Percentiles rank a stretch among this genome's conserved stretches.
Evolutionary conservation across 1,140 invertebrate species (phyloP).

Genomic region (Scaptomyza hsui): DNA sequence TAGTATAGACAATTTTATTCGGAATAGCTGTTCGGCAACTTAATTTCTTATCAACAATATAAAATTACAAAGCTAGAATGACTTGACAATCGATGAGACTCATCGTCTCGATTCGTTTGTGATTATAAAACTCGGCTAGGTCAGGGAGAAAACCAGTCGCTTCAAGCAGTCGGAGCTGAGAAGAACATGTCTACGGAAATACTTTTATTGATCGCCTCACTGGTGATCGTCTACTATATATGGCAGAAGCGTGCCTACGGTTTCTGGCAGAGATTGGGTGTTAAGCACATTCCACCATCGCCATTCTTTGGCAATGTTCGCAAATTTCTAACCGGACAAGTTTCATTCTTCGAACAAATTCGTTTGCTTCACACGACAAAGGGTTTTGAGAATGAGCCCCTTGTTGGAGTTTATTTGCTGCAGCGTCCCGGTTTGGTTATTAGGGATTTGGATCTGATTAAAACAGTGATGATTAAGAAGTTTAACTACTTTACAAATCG

Average conservation of each 20-base stretch:
- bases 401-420: constrained; percentile 83
- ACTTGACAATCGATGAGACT: neutral
- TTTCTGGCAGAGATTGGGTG: constrained; percentile 82
- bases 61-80: neutral
- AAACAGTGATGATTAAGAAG: constrained; percentile 85
- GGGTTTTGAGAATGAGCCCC: constrained; percentile 53
- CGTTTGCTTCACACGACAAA: constrained; percentile 45
- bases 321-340: constrained; percentile 32
- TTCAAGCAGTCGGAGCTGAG: neutral
- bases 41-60: neutral
- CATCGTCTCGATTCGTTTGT: too few species aligned
- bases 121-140: constrained; percentile 1
- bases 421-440: constrained; percentile 84
- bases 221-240: constrained; percentile 49
- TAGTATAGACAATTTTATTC: too few species aligned
- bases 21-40: too few species aligned
- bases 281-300: constrained; percentile 77
- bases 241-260: constrained; percentile 53
- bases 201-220: constrained; percentile 41
- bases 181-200: constrained; percentile 54
- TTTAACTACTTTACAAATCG: constrained; percentile 80
- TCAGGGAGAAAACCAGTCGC: constrained; percentile 14
- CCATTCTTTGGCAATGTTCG: constrained; percentile 78
- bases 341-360: constrained; percentile 47
- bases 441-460: constrained; percentile 85